Conservation (phyloP, 2,888 invertebrate genomes). For the Brenthis hecate region DNA sequence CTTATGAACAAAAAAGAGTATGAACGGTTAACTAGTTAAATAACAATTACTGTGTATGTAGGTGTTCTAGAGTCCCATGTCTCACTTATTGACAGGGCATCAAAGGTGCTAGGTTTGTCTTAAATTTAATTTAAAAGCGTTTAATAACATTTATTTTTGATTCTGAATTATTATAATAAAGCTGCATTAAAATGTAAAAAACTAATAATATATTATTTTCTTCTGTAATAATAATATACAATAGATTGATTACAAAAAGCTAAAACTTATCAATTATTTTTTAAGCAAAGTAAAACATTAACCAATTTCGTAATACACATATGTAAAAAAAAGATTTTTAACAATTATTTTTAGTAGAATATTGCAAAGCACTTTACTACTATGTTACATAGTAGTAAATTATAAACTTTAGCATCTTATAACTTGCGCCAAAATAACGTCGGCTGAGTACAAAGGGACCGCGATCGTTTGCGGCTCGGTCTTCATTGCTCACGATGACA, state of each 20-base stretch:
- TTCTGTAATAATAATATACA: no score
- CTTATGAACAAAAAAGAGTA: neutral
- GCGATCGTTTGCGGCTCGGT: conserved; percentile 75
- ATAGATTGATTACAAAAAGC: no score
- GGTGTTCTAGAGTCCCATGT: conserved; percentile 53
- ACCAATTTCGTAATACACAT: no score
- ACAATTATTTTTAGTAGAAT: no score
- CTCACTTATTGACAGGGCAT: conserved; percentile 57
- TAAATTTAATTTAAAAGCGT: conserved; percentile 41
- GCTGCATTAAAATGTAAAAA: no score
- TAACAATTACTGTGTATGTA: conserved; percentile 37
- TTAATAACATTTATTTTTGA: neutral
- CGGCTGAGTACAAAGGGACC: conserved; percentile 76
- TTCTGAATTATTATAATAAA: neutral
- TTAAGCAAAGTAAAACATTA: no score
- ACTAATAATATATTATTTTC: no score
- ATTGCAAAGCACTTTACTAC: no score
- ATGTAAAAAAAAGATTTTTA: no score
- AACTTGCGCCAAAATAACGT: conserved; percentile 43
- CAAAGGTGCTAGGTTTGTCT: conserved; percentile 40
- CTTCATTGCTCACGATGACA: conserved; percentile 78
- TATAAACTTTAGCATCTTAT: conserved; percentile 37
- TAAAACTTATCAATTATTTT: no score
- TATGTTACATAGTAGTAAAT: no score
- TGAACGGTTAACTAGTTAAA: conserved; percentile 14